Evolutionary conservation across 2,888 invertebrate species (phyloP).

Genomic region (Drosophila lacicola): DNA sequence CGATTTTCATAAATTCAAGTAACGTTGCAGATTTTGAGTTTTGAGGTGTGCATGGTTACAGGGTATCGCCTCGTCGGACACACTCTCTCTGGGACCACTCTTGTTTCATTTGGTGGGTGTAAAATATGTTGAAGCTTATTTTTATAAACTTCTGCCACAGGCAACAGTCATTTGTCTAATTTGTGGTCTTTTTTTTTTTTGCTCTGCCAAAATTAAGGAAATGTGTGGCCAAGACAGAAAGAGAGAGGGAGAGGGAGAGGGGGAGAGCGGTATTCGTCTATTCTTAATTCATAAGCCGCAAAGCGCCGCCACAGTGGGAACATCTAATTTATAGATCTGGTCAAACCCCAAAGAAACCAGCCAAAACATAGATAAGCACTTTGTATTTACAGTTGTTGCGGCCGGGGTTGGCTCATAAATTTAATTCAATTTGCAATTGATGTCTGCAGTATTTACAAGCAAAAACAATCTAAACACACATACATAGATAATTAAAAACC

Average conservation of each 20-base stretch:
- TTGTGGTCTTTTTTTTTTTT: constrained; percentile 49
- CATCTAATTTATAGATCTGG: constrained; percentile 35
- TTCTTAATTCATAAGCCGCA: constrained; percentile 38
- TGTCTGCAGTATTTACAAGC: constrained; percentile 66
- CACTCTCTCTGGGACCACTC: not conserved
- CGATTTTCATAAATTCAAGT: not conserved
- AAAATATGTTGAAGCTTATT: constrained; percentile 72
- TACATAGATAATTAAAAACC: constrained; percentile 56
- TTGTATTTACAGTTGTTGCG: constrained; percentile 11
- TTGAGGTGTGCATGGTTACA: not conserved
- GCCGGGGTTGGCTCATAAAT: constrained; percentile 50
- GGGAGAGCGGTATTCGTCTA: constrained; percentile 16
- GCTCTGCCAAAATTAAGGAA: constrained; percentile 24
- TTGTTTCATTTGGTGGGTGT: constrained; percentile 62
- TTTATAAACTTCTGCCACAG: constrained; percentile 74
- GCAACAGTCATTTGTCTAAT: constrained; percentile 74
- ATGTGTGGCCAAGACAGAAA: constrained; percentile 23
- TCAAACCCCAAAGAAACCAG: not conserved
- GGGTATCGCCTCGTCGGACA: constrained; percentile 12
- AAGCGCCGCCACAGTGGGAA: constrained; percentile 21
- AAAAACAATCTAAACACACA: constrained; percentile 36
- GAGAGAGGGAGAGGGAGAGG: not conserved
- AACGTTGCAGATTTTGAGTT: not conserved
- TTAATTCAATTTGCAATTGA: constrained; percentile 59
- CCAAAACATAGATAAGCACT: constrained; percentile 28